Percentiles rank a stretch among this genome's conserved stretches.
Evolutionary conservation across 2,888 invertebrate genomes (phyloP).

Genomic region (Odontomyia ornata): DNA sequence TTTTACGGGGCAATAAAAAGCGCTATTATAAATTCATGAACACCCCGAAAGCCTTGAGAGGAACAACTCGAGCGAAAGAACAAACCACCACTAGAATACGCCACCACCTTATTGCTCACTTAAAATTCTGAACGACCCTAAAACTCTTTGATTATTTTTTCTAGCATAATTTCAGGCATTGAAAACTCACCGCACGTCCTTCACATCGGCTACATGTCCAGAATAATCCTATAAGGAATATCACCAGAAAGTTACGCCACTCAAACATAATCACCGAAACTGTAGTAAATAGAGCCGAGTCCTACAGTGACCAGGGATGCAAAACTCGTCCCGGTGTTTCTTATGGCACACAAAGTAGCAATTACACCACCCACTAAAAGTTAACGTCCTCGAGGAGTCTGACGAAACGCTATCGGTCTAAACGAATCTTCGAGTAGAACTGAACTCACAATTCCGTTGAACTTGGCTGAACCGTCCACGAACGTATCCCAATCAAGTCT

Average conservation of each 20-base stretch:
- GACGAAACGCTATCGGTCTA: conserved; percentile 19
- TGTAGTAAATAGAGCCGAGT: conserved; percentile 14
- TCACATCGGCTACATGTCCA: conserved; percentile 41
- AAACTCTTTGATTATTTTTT: too few species aligned
- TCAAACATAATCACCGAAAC: conserved; percentile 40
- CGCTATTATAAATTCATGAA: too few species aligned
- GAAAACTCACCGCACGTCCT: conserved; percentile 42
- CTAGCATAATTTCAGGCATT: not conserved
- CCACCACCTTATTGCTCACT: too few species aligned
- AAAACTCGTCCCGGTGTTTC: not conserved
- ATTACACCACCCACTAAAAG: conserved; percentile 26
- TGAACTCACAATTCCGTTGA: not conserved
- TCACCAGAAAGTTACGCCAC: conserved; percentile 38
- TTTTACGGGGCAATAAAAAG: too few species aligned
- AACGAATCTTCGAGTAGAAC: conserved; percentile 16
- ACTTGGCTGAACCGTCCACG: conserved; percentile 23
- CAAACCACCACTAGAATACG: too few species aligned
- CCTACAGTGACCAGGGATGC: not conserved
- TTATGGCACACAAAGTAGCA: not conserved
- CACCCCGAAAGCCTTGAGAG: too few species aligned
- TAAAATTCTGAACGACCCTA: too few species aligned
- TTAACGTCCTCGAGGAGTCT: conserved; percentile 14
- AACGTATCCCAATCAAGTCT: conserved; percentile 8
- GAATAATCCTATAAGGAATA: conserved; percentile 44
- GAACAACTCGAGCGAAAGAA: too few species aligned